A percentile compares a stretch with the other conserved stretches of the same genome.
These are phyloP conservation scores for Nomia melanderi DNA, from an alignment of 1,140 invertebrate genomes.

Conservation along the genomic window DNA sequence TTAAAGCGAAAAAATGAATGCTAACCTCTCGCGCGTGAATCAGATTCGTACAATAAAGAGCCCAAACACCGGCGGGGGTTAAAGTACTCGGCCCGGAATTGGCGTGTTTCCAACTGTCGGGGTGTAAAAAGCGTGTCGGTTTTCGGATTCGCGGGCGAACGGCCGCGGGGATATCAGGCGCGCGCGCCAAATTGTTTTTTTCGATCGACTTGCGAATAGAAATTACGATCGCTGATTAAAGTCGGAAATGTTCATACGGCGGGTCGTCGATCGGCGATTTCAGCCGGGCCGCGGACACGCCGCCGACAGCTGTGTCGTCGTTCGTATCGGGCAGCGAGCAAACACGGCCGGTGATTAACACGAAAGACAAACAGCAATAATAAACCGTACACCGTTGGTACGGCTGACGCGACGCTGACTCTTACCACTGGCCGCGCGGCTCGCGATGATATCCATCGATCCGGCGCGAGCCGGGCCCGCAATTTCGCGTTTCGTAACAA, in stretches of 20 bases:
- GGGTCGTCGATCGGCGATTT: background rate
- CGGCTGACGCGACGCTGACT: background rate
- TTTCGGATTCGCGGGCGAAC: too few relatives aligned
- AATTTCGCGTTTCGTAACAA: background rate
- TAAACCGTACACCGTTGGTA: background rate
- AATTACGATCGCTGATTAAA: slow-evolving; percentile 32
- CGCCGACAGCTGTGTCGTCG: slow-evolving; percentile 1
- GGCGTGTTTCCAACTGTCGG: too few relatives aligned
- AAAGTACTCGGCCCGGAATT: too few relatives aligned
- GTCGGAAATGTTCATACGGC: slow-evolving; percentile 21
- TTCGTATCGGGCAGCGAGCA: slow-evolving; percentile 12
- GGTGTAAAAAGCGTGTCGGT: too few relatives aligned
- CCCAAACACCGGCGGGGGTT: too few relatives aligned
- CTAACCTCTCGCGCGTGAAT: too few relatives aligned
- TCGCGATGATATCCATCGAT: background rate
- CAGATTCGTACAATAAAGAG: too few relatives aligned
- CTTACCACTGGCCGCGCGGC: slow-evolving; percentile 7
- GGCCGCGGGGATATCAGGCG: too few relatives aligned
- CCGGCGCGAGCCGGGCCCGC: too few relatives aligned
- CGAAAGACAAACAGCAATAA: slow-evolving; percentile 30
- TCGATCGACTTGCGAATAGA: slow-evolving; percentile 1
- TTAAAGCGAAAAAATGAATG: too few relatives aligned
- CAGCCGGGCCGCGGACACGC: background rate
- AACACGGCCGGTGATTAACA: slow-evolving; percentile 32
- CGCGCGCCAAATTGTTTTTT: too few relatives aligned